Evolutionary conservation across 1,140 invertebrate genomes (phyloP).

Genomic region (Procambarus clarkii): DNA sequence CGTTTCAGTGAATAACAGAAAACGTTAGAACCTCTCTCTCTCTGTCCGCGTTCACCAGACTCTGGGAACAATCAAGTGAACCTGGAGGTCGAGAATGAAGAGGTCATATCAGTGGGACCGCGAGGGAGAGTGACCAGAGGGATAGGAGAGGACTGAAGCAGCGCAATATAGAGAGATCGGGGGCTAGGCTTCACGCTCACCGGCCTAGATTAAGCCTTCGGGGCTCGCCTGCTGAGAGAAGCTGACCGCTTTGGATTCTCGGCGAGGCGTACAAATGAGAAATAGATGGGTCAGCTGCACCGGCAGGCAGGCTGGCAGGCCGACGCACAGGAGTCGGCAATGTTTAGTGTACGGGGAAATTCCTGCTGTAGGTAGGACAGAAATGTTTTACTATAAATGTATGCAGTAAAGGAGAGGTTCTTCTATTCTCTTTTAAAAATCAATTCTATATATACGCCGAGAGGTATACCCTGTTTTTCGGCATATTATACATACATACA

Average conservation of each 20-base stretch:
- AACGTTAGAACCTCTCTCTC: too few species aligned
- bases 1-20: too few species aligned
- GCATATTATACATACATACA: too few species aligned
- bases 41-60: too few species aligned
- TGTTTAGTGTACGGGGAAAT: background rate
- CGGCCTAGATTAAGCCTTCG: background rate
- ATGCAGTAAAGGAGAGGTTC: too few species aligned
- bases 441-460: too few species aligned
- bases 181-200: background rate
- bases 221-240: background rate
- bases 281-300: constrained; percentile 2
- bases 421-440: too few species aligned
- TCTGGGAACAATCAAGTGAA: background rate
- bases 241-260: background rate
- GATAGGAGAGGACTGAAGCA: background rate
- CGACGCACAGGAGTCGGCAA: too few species aligned
- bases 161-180: background rate
- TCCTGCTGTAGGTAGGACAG: background rate
- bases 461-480: too few species aligned
- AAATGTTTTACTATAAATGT: too few species aligned
- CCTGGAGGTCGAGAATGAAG: background rate
- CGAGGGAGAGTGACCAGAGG: background rate
- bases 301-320: too few species aligned
- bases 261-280: constrained; percentile 6
- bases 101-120: background rate